Conservation (phyloP, 2,888 invertebrate genomes). For the Achlya flavicornis region DNA sequence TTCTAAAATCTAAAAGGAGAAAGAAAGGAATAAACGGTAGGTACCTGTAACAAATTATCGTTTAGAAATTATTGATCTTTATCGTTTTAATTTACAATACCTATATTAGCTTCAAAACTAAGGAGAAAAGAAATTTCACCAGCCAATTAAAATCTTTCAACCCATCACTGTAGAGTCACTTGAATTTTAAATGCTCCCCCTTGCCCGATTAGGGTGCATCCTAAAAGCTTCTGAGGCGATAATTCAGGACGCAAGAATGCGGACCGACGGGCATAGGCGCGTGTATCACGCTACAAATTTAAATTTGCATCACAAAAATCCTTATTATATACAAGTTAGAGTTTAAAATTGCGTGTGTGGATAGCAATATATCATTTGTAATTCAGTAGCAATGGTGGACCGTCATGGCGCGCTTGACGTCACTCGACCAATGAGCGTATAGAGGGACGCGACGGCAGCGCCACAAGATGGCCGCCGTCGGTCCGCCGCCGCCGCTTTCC, state of each 20-base stretch:
- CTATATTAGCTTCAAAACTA: slow-evolving; percentile 32
- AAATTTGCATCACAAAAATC: slow-evolving; percentile 29
- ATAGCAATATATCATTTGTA: slow-evolving; percentile 47
- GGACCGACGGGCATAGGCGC: slow-evolving; percentile 74
- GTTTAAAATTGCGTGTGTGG: slow-evolving; percentile 43
- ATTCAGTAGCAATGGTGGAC: slow-evolving; percentile 72
- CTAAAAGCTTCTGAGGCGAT: slow-evolving; percentile 79
- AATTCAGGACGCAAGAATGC: slow-evolving; percentile 78
- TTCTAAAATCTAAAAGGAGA: background rate
- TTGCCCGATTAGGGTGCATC: slow-evolving; percentile 79
- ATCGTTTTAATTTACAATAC: background rate
- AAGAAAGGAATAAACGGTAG: background rate
- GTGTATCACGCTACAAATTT: slow-evolving; percentile 55
- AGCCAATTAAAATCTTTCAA: slow-evolving; percentile 76
- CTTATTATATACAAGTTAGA: slow-evolving; percentile 40
- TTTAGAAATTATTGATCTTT: background rate
- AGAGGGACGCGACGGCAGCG: slow-evolving; percentile 74
- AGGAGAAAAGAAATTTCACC: slow-evolving; percentile 63
- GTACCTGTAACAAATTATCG: too few species aligned
- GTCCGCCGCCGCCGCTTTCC: slow-evolving; percentile 72
- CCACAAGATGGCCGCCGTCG: slow-evolving; percentile 82
- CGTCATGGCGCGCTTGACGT: slow-evolving; percentile 81
- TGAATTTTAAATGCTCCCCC: slow-evolving; percentile 73
- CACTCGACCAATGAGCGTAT: slow-evolving; percentile 78
- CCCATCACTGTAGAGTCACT: slow-evolving; percentile 68